A percentile compares a stretch with the other conserved stretches of the same genome.
phyloP scores from a whole-genome alignment of 2,113 vertebrate genomes.

The Ciconia stormi region DNA sequence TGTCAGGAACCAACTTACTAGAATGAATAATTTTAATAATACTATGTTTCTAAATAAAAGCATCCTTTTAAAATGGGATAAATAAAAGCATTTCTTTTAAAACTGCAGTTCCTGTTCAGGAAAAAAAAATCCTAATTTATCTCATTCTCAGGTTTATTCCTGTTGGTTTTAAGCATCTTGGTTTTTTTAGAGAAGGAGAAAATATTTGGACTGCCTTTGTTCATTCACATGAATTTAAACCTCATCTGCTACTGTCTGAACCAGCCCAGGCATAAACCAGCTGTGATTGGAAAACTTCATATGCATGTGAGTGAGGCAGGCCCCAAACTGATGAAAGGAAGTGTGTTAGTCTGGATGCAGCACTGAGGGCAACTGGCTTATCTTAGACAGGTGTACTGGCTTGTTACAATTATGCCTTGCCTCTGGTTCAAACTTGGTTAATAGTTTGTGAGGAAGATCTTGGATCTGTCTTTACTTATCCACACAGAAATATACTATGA shows the following conservation, averaged over 20 bases:
- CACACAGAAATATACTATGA: background rate
- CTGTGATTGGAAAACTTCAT: background rate
- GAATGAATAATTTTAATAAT: background rate
- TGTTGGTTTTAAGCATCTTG: background rate
- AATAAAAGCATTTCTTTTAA: background rate
- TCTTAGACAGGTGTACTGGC: background rate
- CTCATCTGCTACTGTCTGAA: background rate
- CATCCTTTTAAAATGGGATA: background rate
- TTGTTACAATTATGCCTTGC: rapidly evolving
- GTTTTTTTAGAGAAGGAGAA: background rate
- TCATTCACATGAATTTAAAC: background rate
- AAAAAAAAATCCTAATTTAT: background rate
- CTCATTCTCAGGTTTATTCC: background rate
- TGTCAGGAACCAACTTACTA: background rate
- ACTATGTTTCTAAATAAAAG: background rate
- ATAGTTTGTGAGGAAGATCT: background rate
- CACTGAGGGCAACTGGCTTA: background rate
- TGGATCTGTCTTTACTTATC: background rate
- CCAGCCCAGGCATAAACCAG: background rate
- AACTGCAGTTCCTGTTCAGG: background rate
- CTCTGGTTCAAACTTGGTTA: background rate
- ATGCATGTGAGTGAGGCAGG: background rate
- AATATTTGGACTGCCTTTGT: background rate
- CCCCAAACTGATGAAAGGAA: too few relatives aligned
- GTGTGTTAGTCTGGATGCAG: background rate